Percentiles rank a stretch among this genome's conserved stretches.
phyloP scores from a whole-genome alignment of 2,797 vertebrate genomes.

The Clarias pachynema region DNA sequence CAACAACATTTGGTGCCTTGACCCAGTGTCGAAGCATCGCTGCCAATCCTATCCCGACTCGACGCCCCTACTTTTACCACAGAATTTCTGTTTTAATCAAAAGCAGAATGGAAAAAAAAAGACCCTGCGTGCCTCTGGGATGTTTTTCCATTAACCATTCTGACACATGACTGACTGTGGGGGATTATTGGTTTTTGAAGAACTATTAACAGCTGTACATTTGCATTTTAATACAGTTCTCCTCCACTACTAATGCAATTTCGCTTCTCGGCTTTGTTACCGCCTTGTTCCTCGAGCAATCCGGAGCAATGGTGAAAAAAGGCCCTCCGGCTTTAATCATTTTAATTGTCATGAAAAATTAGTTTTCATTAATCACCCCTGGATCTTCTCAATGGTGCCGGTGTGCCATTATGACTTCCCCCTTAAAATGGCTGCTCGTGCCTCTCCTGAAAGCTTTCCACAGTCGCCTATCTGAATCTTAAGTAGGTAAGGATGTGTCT shows the following conservation, averaged over 20 bases:
- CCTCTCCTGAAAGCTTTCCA: slow-evolving; percentile 49
- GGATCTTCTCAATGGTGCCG: slow-evolving; percentile 64
- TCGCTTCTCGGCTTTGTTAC: slow-evolving; percentile 92
- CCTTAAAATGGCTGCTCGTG: slow-evolving; percentile 57
- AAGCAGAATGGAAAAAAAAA: slow-evolving; percentile 85
- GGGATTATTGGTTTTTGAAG: slow-evolving; percentile 99
- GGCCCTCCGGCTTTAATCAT: slow-evolving; percentile 74
- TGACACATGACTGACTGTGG: slow-evolving; percentile 99
- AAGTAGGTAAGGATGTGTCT: slow-evolving; percentile 10
- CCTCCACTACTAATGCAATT: slow-evolving; percentile 94
- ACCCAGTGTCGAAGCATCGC: slow-evolving; percentile 65
- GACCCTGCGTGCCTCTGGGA: slow-evolving; percentile 91
- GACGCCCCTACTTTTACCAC: slow-evolving; percentile 56
- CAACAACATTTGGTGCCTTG: slow-evolving; percentile 66
- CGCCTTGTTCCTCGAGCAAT: slow-evolving; percentile 87
- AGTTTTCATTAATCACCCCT: slow-evolving; percentile 76
- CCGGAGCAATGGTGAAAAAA: slow-evolving; percentile 69
- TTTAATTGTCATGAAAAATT: slow-evolving; percentile 79
- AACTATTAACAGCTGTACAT: slow-evolving; percentile 99
- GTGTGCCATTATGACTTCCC: slow-evolving; percentile 45
- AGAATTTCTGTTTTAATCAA: slow-evolving; percentile 96
- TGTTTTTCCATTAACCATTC: slow-evolving; percentile 99
- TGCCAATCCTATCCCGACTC: slow-evolving; percentile 60
- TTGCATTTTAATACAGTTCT: slow-evolving; percentile 99
- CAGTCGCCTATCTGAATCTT: slow-evolving; percentile 36